Base-by-base conservation (phyloP, 2,888 invertebrate species). In the Acanthosepion esculentum region DNA sequence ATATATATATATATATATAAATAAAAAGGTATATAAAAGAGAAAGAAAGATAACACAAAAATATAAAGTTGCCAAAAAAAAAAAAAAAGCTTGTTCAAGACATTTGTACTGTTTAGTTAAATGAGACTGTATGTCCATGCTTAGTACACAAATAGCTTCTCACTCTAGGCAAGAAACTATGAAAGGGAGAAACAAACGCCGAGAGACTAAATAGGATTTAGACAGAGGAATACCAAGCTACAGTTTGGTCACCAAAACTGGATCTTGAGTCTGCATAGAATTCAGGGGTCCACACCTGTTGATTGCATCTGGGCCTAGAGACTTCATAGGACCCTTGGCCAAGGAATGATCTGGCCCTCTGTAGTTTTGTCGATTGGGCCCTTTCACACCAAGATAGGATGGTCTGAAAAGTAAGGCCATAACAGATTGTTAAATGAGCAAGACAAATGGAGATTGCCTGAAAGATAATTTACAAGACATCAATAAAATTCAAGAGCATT, bases 201-300 rank as follows among this genome's bases (percentile, higher is more conserved):
- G 15, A 33, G n/a, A 18, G 59, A 59, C 59, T 59, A 59, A 23
- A 59, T 23, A 59, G 23, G 59, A 23, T 20, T 59, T 59, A 59
- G 20, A 59, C 59, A 20, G 20, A 59, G n/a, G 10, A 33, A 78
- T 78, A 92, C 48, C 29, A 92, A 92, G 41, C 18, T 93, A 93
- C 15, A 93, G 50, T 48, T 93, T 93, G 48, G 93, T 93, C 18
- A 93, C 93, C 29, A 93, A 53, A 26, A 93, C 93, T n/a, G 93
- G 93, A 93, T 93, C 93, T 93, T 93, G 93, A n/a, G n/a, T 93
- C 53, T 93, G 93, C 53, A 93, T 53, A 20, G 93, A 93, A 93
- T 93, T 93, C 50, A 93, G 93, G 48, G 93, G 93, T 50, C 93
- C 53, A 53, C 93, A 93, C 93, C 93, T 93, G 93, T 94, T 94